Conservation (phyloP, 2,888 invertebrate genomes). For the Automeris io region DNA sequence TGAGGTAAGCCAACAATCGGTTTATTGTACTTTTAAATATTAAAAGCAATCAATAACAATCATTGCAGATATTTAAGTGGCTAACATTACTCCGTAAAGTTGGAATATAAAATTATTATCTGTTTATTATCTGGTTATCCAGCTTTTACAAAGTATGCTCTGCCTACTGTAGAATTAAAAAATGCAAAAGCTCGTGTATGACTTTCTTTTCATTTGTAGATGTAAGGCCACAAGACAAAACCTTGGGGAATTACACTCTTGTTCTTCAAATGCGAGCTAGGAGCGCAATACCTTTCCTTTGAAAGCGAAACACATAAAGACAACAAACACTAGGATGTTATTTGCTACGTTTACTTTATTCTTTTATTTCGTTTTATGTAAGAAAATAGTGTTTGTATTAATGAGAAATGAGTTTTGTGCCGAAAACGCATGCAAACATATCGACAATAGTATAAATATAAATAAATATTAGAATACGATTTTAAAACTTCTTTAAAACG, state of each 20-base stretch:
- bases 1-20: no score
- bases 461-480: no score
- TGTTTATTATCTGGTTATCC: no score
- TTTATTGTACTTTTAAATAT: no score
- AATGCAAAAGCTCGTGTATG: constrained; percentile 56
- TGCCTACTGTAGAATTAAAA: constrained; percentile 47
- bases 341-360: constrained; percentile 37
- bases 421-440: constrained; percentile 4
- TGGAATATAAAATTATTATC: no score
- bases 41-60: no score
- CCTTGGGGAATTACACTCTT: constrained; percentile 68
- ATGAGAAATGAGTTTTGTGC: constrained; percentile 21
- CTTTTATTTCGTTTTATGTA: constrained; percentile 30
- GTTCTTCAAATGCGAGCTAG: constrained; percentile 62
- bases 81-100: no score
- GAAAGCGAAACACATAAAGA: constrained; percentile 66
- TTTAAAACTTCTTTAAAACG: no score
- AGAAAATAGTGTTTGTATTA: constrained; percentile 31
- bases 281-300: constrained; percentile 64
- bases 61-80: no score
- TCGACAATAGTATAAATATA: no score
- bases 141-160: constrained; percentile 30
- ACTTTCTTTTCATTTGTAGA: constrained; percentile 63
- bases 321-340: constrained; percentile 50
- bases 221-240: constrained; percentile 66